A percentile compares a stretch with the other conserved stretches of the same genome.
Conservation (phyloP, 2,797 vertebrate genomes). For the Iguana delicatissima region DNA sequence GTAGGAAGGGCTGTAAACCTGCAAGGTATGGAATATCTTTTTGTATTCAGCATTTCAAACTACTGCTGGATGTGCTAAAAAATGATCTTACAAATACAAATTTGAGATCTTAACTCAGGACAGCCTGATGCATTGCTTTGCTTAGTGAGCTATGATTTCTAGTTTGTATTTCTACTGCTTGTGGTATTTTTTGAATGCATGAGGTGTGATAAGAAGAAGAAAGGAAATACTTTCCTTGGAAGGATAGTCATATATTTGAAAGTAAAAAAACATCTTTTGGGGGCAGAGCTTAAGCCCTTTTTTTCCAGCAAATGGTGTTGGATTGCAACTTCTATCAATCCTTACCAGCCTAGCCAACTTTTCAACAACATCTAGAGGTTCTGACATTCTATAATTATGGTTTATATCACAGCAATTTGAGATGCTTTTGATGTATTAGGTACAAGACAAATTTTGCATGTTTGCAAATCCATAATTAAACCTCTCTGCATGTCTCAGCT, state of each 20-base stretch:
- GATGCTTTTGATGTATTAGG: background rate
- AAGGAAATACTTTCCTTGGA: background rate
- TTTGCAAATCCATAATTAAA: background rate
- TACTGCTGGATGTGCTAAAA: background rate
- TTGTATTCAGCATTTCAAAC: constrained; percentile 6
- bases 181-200: background rate
- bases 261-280: background rate
- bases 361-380: no score
- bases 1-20: background rate
- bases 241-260: background rate
- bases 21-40: constrained; percentile 18
- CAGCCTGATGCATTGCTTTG: background rate
- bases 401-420: background rate
- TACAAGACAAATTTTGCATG: background rate
- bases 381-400: no score
- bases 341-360: background rate
- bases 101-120: background rate
- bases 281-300: background rate
- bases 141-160: background rate
- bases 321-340: no score
- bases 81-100: background rate
- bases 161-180: background rate
- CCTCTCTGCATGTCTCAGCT: background rate
- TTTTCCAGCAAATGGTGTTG: background rate
- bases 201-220: background rate